phyloP scores from a whole-genome alignment of 2,888 invertebrate species.

The Ornithoptera priamus region DNA sequence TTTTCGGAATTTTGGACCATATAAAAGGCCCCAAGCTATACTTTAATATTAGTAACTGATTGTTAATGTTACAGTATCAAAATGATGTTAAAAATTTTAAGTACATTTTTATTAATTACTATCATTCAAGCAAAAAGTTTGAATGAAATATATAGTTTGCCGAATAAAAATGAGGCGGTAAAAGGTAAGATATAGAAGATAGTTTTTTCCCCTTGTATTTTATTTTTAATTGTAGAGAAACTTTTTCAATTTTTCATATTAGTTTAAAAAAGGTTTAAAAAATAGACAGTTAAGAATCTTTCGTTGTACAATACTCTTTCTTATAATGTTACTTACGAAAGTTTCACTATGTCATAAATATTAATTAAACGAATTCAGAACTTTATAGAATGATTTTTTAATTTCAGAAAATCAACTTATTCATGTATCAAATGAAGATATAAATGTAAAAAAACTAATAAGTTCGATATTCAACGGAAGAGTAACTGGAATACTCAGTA shows the following conservation, averaged over 20 bases:
- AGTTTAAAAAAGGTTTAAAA: too few relatives aligned
- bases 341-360: too few relatives aligned
- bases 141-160: background rate
- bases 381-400: background rate
- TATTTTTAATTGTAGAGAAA: too few relatives aligned
- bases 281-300: too few relatives aligned
- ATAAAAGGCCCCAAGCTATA: background rate
- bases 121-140: conserved; percentile 12
- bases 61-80: background rate
- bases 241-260: too few relatives aligned
- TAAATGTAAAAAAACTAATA: background rate
- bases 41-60: conserved; percentile 1
- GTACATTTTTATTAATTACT: background rate
- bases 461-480: conserved; percentile 35
- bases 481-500: conserved; percentile 33
- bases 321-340: too few relatives aligned
- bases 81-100: conserved; percentile 2
- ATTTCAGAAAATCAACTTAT: background rate
- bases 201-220: too few relatives aligned
- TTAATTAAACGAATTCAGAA: too few relatives aligned
- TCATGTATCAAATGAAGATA: background rate
- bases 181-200: background rate
- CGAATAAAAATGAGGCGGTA: too few relatives aligned
- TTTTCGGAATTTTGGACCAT: background rate
- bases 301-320: too few relatives aligned